These are phyloP conservation scores for Syrrhaptes paradoxus DNA, from an alignment of 2,113 vertebrate genomes.

Conservation along the genomic window DNA sequence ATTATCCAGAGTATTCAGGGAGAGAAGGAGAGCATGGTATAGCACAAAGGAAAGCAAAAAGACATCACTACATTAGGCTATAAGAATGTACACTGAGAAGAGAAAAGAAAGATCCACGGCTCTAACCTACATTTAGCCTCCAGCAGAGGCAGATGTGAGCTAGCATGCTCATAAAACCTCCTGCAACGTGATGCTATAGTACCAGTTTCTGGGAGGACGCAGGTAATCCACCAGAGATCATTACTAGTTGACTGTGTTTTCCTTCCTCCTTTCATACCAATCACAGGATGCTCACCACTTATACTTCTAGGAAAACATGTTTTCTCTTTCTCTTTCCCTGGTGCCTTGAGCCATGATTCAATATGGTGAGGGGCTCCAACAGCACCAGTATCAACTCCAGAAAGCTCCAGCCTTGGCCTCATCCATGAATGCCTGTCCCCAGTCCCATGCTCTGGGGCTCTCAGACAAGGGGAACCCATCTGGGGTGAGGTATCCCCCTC, in stretches of 20 bases:
- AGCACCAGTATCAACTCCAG: background rate
- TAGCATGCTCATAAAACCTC: background rate
- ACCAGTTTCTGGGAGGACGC: background rate
- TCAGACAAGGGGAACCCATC: background rate
- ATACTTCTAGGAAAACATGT: background rate
- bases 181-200: background rate
- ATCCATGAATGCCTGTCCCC: background rate
- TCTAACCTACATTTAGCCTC: background rate
- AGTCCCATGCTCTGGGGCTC: background rate
- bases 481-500: background rate
- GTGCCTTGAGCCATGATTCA: background rate
- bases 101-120: background rate
- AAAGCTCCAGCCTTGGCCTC: background rate
- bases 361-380: accelerated
- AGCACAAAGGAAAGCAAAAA: background rate
- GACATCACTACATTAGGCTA: background rate
- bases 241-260: background rate
- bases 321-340: background rate
- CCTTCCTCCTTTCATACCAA: background rate
- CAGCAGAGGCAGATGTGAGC: background rate
- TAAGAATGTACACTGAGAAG: background rate
- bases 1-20: background rate
- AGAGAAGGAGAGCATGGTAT: background rate
- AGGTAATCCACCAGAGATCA: background rate
- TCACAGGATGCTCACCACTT: background rate